A percentile compares a stretch with the other conserved stretches of the same genome.
Conservation (phyloP, 2,113 vertebrate genomes). For the Recurvirostra avosetta region DNA sequence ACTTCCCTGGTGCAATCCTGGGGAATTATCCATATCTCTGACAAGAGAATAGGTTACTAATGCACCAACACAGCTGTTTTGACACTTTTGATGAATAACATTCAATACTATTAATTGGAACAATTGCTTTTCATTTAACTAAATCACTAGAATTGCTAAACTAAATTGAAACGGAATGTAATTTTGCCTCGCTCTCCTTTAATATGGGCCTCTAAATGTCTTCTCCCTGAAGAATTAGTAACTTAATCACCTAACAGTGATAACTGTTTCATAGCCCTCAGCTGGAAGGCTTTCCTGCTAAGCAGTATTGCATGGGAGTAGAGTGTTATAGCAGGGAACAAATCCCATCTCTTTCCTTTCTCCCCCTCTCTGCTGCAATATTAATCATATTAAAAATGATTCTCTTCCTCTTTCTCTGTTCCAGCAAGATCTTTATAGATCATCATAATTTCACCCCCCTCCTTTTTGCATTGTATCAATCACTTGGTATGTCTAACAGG, state of each 20-base stretch:
- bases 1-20: conserved; percentile 52
- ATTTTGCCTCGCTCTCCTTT: conserved; percentile 79
- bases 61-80: conserved; percentile 82
- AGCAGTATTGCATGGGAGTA: conserved; percentile 61
- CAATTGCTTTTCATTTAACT: conserved; percentile 90
- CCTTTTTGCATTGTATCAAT: conserved; percentile 61
- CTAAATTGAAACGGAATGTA: conserved; percentile 85
- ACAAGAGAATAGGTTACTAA: conserved; percentile 84
- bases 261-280: conserved; percentile 82
- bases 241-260: conserved; percentile 87
- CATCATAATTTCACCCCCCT: conserved; percentile 15
- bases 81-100: conserved; percentile 90
- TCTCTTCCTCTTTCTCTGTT: conserved; percentile 51
- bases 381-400: conserved; percentile 67
- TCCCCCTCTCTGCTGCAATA: conserved; percentile 56
- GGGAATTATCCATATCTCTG: conserved; percentile 78
- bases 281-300: conserved; percentile 77
- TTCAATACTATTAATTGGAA: conserved; percentile 93
- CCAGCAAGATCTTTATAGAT: conserved; percentile 61
- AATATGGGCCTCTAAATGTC: conserved; percentile 83
- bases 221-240: conserved; percentile 87
- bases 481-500: conserved; percentile 47
- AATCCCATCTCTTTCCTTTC: conserved; percentile 61
- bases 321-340: conserved; percentile 53
- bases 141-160: conserved; percentile 86